Percentiles rank a stretch among this genome's conserved stretches.
Evolutionary conservation across 2,797 vertebrate genomes (phyloP).

Genomic region (Crenuchus spilurus): DNA sequence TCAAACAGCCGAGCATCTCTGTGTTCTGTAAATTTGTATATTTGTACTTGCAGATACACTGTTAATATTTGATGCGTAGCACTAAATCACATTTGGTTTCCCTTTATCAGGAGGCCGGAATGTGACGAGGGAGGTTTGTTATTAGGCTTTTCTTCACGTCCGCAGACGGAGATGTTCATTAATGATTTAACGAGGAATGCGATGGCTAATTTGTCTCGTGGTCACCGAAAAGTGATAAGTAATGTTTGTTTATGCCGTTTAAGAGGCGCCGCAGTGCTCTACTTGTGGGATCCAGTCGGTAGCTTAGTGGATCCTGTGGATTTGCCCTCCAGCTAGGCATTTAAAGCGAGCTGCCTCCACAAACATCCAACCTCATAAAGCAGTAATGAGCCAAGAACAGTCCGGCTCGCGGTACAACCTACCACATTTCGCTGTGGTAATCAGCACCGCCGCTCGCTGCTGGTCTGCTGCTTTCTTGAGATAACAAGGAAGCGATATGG

Average conservation of each 20-base stretch:
- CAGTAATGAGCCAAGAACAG: constrained; percentile 57
- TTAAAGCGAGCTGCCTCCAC: constrained; percentile 71
- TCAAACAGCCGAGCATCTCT: constrained; percentile 79
- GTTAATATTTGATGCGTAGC: constrained; percentile 82
- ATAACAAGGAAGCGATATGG: constrained; percentile 22
- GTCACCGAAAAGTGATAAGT: constrained; percentile 63
- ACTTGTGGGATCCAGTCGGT: constrained; percentile 62
- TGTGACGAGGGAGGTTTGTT: constrained; percentile 68
- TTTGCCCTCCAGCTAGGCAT: constrained; percentile 67
- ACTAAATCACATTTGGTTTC: constrained; percentile 81
- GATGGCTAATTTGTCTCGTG: constrained; percentile 71
- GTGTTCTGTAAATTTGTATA: constrained; percentile 81
- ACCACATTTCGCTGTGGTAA: constrained; percentile 22
- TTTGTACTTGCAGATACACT: constrained; percentile 79
- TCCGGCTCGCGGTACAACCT: constrained; percentile 43
- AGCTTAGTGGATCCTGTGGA: constrained; percentile 67
- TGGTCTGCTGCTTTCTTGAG: constrained; percentile 26
- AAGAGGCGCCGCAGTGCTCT: constrained; percentile 64
- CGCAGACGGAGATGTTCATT: constrained; percentile 72
- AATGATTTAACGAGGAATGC: constrained; percentile 74
- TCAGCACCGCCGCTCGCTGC: background rate
- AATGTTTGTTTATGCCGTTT: constrained; percentile 53
- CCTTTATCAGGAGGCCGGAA: constrained; percentile 30
- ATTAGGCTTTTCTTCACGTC: constrained; percentile 74
- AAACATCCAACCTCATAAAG: constrained; percentile 69